Conservation (phyloP, 1,140 invertebrate species). For the Centruroides sculpturatus region DNA sequence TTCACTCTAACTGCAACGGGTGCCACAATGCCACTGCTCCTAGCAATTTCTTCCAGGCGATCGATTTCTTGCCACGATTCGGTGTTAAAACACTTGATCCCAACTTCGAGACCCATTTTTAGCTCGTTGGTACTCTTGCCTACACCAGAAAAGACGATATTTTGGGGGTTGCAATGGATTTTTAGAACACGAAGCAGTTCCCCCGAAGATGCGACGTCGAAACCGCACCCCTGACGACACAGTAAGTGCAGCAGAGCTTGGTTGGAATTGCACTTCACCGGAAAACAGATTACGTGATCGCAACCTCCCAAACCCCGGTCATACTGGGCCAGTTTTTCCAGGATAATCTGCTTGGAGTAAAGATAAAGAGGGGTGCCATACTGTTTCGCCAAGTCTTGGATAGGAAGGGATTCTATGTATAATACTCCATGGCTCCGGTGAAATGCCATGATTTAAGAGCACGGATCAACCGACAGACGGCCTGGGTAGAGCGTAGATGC, state of each 20-base stretch:
- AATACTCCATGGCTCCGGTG: neutral
- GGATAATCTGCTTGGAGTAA: neutral
- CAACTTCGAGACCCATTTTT: neutral
- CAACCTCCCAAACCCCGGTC: too few species aligned
- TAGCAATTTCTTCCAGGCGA: too few species aligned
- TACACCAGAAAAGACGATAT: slow-evolving; percentile 18
- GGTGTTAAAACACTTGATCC: too few species aligned
- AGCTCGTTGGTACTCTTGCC: slow-evolving; percentile 13
- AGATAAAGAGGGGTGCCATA: slow-evolving; percentile 1
- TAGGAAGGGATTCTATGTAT: neutral
- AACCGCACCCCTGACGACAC: slow-evolving; percentile 11
- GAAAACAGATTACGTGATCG: neutral
- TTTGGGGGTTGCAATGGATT: slow-evolving; percentile 9
- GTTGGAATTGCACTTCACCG: slow-evolving; percentile 21
- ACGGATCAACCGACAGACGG: too few species aligned
- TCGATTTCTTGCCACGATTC: too few species aligned
- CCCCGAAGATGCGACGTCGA: slow-evolving; percentile 21
- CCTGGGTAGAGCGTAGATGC: too few species aligned
- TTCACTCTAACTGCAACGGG: slow-evolving; percentile 5
- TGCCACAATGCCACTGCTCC: neutral
- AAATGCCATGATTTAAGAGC: too few species aligned
- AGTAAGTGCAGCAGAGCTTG: slow-evolving; percentile 15
- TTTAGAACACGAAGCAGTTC: slow-evolving; percentile 17
- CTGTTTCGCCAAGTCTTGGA: neutral
- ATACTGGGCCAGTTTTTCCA: neutral